Base-by-base conservation (phyloP, 2,797 vertebrate species). In the Delichon dasypus region DNA sequence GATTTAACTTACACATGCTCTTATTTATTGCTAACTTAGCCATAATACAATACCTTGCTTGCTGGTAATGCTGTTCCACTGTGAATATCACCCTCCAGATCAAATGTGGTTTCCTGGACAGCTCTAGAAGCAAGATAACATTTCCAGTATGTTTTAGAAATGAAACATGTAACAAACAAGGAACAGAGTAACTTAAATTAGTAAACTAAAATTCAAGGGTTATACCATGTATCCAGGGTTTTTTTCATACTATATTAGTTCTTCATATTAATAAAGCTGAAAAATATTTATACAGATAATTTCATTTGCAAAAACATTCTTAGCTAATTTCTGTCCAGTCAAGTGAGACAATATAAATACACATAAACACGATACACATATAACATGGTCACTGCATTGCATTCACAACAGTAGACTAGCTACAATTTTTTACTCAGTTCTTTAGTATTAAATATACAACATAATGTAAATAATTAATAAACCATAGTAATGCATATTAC, bases 31-130 rank as follows among this genome's bases (percentile, higher is more conserved):
- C 8, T 40, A 58, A n/a, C 65, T 81, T 82, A 92, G 29, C 50
- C 25, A 72, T 30, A 88, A 71, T 29, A 29, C 21, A 45, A 80
- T 98, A 99, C 99, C 99, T 99, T 99, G 98, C 99, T 99, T 72
- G 98, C 98, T 27, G 99, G 98, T 71, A 99, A 95, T 6, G 98
- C 98, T n/a, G 98, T 96, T 96, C 98, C 98, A 89, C 98, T 98
- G 95, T 98, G 99, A 96, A 99, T 89, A 94, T 99, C 99, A 88
- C 99, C 99, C 95, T 99, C 99, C 85, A 99, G 97, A 96, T 99
- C 99, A 97, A 99, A 99, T 73, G 98, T 99, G 7, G 99, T 99
- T 97, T 99, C 99, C 82, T 99, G 98, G 53, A 99, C 98, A 60
- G 98, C 97, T 95, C 99, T 99, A 82, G 51, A 83, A 76, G 15